Evolutionary conservation across 2,888 invertebrate genomes (phyloP), one percentile per base, ranked within the genome.

Genomic region (Hirtodrosophila trivittata): DNA sequence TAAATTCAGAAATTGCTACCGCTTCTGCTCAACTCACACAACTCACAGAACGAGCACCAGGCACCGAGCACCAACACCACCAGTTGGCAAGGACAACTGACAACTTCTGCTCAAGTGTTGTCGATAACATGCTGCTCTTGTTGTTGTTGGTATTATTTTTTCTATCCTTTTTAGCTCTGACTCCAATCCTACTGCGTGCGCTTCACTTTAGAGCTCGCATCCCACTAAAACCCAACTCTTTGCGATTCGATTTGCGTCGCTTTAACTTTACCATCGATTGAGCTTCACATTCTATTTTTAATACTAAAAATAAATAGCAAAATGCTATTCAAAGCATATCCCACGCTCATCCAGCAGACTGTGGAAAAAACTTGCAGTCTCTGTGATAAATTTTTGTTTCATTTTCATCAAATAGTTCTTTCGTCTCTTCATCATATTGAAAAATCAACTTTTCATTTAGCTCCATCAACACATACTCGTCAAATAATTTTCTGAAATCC

Each of bases 1-100:
- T 84, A 84, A 87, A 85, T 87, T 82, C 82, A 82, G 71, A 85
- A 83, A 86, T 83, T 83, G 85, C 82, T 85, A 74, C 78, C 87
- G 78, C 37, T 86, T 65, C 87, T 64, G 56, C 69, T 55, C 38
- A 25, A 41, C 54, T 65, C 65, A 42, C 51, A 62, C 45, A 25
- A 42, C 30, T 14, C 32, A 63, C 9, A 21, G 0, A 14, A 7
- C 25, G 45, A 35, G 35, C 9, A 33, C 39, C 45, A 43, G 30
- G 8, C 18, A 50, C 43, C 13, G 42, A 16, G 8, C 18, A 50
- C 43, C 13, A 47, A 16, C 51, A 26, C 16, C 35, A 60, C n/a
- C 50, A 56, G 52, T 49, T 56, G 70, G 51, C 58, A 67, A 59
- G 62, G 54, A 60, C 71, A 73, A 68, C 74, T 64, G 83, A 63